Base-by-base conservation (phyloP, 2,797 vertebrate genomes). In the Neosilurus hyrtlii region DNA sequence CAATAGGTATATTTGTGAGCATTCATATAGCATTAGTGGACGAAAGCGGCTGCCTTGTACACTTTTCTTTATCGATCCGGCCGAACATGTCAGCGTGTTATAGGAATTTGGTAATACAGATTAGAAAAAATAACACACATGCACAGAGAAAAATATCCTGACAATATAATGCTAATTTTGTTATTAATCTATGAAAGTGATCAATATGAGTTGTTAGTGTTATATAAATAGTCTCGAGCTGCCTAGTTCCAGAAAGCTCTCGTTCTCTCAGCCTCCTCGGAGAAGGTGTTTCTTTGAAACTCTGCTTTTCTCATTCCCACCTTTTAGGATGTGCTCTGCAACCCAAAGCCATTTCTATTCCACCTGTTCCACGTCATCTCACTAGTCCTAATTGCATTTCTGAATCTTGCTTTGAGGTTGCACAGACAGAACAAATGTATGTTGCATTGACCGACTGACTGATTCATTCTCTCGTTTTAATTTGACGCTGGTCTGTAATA, bases 351-450 rank as follows among this genome's bases (percentile, higher is more conserved):
- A n/a, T 43, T 56, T 66, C 37, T 37, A 57, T 82, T 57, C 6
- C 72, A 66, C 59, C 43, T 63, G 68, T 72, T 81, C 70, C 71
- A 81, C 16, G 9, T 24, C 57, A 54, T 43, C 62, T 66, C 56
- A 52, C 24, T 35, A 10, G 43, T 65, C 49, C 59, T 66, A 76
- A 37, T 74, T 63, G 30, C 70, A 7, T 74, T 82, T 82, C 63
- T 22, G 6, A n/a, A 76, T n/a, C 73, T 9, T 43, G 15, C 16
- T 77, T 59, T 22, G 54, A 22, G 59, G n/a, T 68, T 26, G 26
- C 15, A 66, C 30, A 10, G 26, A n/a, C 59, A 43, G 37, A 22
- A 14, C 57, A 9, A 43, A 26, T n/a, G 26, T 71, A 35, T 24
- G 10, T 51, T 35, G 20, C 37, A 22, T 24, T 74, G 43, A 43